Percentiles rank a stretch among this genome's conserved stretches.
These are phyloP conservation scores for Paguma larvata DNA, from an alignment of 2,797 vertebrate species.

Conservation along the genomic window DNA sequence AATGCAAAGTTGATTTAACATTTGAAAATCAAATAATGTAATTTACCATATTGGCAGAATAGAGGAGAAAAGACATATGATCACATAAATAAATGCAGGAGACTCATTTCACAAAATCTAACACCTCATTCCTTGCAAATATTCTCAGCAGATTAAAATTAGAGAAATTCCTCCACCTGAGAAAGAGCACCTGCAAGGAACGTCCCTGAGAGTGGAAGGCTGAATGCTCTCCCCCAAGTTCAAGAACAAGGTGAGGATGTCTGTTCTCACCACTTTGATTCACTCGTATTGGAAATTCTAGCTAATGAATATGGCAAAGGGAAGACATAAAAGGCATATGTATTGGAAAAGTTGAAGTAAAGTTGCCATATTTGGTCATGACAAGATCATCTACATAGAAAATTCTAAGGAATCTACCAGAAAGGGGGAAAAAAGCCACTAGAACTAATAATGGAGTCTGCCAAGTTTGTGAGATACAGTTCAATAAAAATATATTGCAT, in stretches of 20 bases:
- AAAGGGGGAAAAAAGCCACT: not conserved
- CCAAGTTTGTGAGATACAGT: not conserved
- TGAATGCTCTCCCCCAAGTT: too few species aligned
- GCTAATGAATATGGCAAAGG: too few species aligned
- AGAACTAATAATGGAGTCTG: not conserved
- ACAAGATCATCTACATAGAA: not conserved
- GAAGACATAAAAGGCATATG: not conserved
- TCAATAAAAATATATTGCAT: not conserved
- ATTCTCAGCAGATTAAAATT: not conserved
- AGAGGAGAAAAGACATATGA: not conserved
- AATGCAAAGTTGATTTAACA: not conserved
- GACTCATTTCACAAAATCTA: not conserved
- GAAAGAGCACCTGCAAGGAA: not conserved
- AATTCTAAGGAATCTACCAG: not conserved
- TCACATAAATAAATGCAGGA: not conserved
- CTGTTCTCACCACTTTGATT: not conserved
- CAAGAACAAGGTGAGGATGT: not conserved
- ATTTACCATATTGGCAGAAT: not conserved
- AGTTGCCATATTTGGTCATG: not conserved
- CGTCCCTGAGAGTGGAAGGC: not conserved
- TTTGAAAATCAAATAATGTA: not conserved
- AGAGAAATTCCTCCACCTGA: not conserved
- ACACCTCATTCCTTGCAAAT: not conserved
- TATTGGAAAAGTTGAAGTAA: not conserved
- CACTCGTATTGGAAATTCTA: not conserved